Conservation (phyloP, 2,888 invertebrate species). For the Lochmaea capreae region DNA sequence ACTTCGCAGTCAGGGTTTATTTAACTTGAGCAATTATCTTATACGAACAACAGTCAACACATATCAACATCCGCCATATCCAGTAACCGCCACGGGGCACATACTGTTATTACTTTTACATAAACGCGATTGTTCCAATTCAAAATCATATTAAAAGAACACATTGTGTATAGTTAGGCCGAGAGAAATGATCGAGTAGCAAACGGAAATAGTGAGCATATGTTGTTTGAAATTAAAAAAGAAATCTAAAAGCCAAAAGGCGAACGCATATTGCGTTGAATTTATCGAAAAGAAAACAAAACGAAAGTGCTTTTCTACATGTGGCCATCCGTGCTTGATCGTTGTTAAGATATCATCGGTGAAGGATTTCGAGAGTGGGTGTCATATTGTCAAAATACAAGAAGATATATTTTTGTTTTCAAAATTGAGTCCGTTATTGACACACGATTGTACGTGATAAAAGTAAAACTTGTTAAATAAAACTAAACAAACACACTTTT, state of each 20-base stretch:
- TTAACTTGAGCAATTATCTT: constrained; percentile 7
- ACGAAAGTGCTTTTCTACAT: background rate
- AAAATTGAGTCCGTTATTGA: too few relatives aligned
- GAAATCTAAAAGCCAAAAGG: constrained; percentile 19
- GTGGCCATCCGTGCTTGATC: background rate
- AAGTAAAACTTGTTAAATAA: too few relatives aligned
- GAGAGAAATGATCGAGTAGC: constrained; percentile 18
- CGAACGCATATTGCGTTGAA: constrained; percentile 9
- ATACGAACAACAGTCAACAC: constrained; percentile 14
- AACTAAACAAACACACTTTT: too few relatives aligned
- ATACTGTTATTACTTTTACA: constrained; percentile 7
- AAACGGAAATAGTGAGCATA: constrained; percentile 28
- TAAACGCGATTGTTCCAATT: constrained; percentile 29
- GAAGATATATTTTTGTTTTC: background rate
- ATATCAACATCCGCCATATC: constrained; percentile 16
- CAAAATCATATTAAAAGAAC: constrained; percentile 27
- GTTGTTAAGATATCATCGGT: background rate
- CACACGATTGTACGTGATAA: too few relatives aligned
- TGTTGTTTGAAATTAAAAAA: constrained; percentile 23
- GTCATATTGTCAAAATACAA: background rate
- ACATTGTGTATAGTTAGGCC: constrained; percentile 13
- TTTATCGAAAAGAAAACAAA: constrained; percentile 9
- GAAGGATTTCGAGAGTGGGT: background rate
- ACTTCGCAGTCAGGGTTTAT: background rate
- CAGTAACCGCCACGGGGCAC: constrained; percentile 10